A percentile compares a stretch with the other conserved stretches of the same genome.
Evolutionary conservation across 2,113 vertebrate species (phyloP).

Genomic region (Apteryx mantelli): DNA sequence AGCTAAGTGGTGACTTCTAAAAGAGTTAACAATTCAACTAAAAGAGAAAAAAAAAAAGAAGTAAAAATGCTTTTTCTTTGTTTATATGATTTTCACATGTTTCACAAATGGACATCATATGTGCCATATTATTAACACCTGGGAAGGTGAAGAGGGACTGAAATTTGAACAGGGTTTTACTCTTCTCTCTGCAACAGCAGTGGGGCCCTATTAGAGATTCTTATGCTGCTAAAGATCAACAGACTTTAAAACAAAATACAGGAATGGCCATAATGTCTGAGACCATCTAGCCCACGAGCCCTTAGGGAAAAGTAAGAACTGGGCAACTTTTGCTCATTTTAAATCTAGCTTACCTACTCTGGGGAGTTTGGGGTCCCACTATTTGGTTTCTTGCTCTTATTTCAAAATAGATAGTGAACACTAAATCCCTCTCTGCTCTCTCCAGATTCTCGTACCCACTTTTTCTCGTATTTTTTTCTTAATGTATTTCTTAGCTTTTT

Average conservation of each 20-base stretch:
- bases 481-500: neutral
- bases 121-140: slow-evolving; percentile 6
- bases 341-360: neutral
- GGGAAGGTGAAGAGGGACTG: neutral
- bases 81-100: neutral
- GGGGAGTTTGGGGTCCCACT: neutral
- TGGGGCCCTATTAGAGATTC: neutral
- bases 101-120: neutral
- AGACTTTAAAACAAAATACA: neutral
- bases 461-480: neutral
- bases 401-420: neutral
- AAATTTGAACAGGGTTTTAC: neutral
- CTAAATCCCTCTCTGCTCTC: neutral
- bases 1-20: slow-evolving; percentile 19
- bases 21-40: neutral
- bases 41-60: neutral
- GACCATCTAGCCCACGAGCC: neutral
- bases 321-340: neutral
- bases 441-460: neutral
- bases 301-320: neutral
- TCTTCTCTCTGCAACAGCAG: neutral
- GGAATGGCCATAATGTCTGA: neutral
- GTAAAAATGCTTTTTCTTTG: neutral
- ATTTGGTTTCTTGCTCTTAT: neutral
- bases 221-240: slow-evolving; percentile 1